Conservation (phyloP, 2,888 invertebrate genomes). For the Ophraella communa region DNA sequence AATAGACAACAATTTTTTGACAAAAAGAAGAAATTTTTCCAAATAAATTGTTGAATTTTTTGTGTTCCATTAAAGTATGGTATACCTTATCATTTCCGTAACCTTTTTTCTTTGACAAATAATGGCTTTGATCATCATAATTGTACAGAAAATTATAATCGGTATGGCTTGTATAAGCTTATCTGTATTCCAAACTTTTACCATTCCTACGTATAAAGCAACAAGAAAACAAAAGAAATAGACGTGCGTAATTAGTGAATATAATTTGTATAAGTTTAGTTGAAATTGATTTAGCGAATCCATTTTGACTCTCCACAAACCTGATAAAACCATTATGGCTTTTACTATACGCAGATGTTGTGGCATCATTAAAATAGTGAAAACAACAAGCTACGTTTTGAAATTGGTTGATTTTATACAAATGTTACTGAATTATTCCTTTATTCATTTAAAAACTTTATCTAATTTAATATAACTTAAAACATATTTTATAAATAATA, state of each 20-base stretch:
- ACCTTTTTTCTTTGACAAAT: constrained; percentile 8
- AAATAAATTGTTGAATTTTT: too few species aligned
- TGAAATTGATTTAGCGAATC: not conserved
- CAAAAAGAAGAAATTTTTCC: too few species aligned
- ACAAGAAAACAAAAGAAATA: not conserved
- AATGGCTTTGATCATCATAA: not conserved
- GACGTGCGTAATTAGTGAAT: not conserved
- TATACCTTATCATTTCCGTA: not conserved
- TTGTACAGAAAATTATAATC: constrained; percentile 2
- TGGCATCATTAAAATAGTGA: constrained; percentile 4
- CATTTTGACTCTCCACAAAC: constrained; percentile 6
- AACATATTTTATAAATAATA: too few species aligned
- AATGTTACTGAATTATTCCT: too few species aligned
- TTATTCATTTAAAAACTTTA: too few species aligned
- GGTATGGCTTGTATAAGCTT: not conserved
- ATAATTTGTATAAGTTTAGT: not conserved
- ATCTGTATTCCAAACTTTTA: not conserved
- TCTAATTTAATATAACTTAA: too few species aligned
- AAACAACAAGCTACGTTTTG: too few species aligned
- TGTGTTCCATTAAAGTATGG: not conserved
- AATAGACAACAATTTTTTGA: too few species aligned
- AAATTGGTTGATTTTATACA: too few species aligned
- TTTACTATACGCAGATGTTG: constrained; percentile 9
- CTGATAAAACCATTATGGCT: constrained; percentile 6
- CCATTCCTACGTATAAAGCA: not conserved